Percentiles rank a stretch among this genome's conserved stretches.
Evolutionary conservation across 2,797 vertebrate species (phyloP).

Genomic region (Alcedo quadribrachys): DNA sequence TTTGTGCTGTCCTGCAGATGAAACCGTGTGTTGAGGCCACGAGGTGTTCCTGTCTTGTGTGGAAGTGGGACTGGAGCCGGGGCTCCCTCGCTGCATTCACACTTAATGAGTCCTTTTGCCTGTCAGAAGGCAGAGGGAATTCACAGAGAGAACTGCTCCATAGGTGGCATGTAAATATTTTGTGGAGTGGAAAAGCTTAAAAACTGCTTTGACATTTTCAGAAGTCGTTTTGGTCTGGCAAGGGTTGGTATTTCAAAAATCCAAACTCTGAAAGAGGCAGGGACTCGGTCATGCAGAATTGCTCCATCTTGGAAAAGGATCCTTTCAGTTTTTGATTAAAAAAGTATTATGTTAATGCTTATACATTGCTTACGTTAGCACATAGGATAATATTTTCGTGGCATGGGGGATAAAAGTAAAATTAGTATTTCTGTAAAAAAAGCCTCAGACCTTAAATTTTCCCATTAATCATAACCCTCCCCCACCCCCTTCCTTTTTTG

Average conservation of each 20-base stretch:
- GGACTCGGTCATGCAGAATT: not conserved
- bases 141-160: not conserved
- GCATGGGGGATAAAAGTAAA: not conserved
- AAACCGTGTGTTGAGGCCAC: accelerated
- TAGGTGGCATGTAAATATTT: not conserved
- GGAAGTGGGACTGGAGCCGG: not conserved
- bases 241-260: not conserved
- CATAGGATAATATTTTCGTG: not conserved
- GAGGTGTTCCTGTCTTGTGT: accelerated
- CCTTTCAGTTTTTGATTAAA: not conserved
- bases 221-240: not conserved
- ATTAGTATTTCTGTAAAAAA: not conserved
- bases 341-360: not conserved
- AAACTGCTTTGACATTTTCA: not conserved
- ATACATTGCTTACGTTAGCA: not conserved
- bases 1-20: not conserved
- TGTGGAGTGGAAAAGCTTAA: not conserved
- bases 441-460: not conserved
- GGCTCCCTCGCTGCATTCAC: not conserved
- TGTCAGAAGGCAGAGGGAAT: not conserved
- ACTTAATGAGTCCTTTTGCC: not conserved
- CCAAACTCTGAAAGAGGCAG: not conserved
- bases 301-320: not conserved
- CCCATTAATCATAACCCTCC: not conserved
- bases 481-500: not conserved